Conservation (phyloP, 2,113 vertebrate species). For the Nothoprocta perdicaria region DNA sequence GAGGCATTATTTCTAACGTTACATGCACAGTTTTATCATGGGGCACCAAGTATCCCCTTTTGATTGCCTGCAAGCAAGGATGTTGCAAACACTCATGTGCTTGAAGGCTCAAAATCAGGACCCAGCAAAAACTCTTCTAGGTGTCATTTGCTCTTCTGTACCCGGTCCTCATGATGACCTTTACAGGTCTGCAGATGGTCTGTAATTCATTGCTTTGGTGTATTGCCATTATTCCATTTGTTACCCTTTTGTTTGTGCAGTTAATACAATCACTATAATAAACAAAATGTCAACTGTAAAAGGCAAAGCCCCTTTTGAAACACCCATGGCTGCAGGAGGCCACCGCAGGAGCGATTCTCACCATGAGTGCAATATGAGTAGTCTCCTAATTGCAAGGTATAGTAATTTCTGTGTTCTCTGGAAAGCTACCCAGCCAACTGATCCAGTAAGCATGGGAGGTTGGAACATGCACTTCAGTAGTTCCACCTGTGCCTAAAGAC, state of each 20-base stretch:
- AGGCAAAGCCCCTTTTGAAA: neutral
- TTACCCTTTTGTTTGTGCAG: neutral
- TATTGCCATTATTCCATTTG: rapidly evolving
- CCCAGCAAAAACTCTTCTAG: neutral
- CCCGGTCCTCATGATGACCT: neutral
- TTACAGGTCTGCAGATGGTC: neutral
- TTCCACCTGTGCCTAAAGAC: neutral
- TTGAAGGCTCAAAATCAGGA: neutral
- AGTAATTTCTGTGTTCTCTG: neutral
- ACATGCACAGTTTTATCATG: neutral
- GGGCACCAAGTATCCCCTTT: neutral
- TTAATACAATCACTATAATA: neutral
- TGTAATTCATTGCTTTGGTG: neutral
- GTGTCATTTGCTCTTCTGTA: neutral
- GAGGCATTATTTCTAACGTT: neutral
- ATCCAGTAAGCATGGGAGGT: neutral
- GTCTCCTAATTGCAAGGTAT: neutral
- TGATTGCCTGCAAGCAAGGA: neutral
- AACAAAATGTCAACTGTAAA: neutral
- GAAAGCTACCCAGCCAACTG: neutral
- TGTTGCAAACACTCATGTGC: neutral
- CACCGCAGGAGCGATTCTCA: neutral
- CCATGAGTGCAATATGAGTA: neutral
- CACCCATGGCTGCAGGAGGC: neutral
- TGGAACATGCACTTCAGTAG: neutral